These are phyloP conservation scores for Drosophila trichaetosa DNA, from an alignment of 2,888 invertebrate genomes.

Conservation along the genomic window DNA sequence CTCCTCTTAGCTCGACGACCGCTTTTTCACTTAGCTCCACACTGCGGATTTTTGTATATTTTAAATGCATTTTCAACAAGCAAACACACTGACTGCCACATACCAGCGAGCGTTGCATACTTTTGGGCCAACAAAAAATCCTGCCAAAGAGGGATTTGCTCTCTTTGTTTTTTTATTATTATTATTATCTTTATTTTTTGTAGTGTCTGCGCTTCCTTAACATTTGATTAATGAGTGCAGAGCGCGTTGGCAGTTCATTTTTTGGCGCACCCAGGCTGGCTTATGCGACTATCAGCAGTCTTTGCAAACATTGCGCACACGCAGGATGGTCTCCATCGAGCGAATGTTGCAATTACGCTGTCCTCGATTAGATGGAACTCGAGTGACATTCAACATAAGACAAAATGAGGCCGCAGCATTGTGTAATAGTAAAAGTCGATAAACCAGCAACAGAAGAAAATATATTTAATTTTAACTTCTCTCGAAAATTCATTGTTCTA, in stretches of 20 bases:
- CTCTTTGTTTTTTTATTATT: constrained; percentile 21
- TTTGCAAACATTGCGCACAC: constrained; percentile 67
- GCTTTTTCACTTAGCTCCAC: constrained; percentile 75
- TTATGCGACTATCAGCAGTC: constrained; percentile 32
- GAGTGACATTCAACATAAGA: constrained; percentile 18
- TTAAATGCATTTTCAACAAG: constrained; percentile 79
- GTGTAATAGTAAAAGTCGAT: constrained; percentile 26
- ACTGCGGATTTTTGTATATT: constrained; percentile 73
- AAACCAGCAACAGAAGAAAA: background rate
- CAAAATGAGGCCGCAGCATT: constrained; percentile 8
- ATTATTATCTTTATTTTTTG: constrained; percentile 6
- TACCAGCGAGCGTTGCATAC: constrained; percentile 53
- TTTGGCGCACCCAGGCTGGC: constrained; percentile 49
- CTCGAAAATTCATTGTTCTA: background rate
- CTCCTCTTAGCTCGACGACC: constrained; percentile 32
- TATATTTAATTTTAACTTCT: background rate
- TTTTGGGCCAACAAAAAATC: constrained; percentile 54
- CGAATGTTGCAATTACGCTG: constrained; percentile 50
- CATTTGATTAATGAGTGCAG: constrained; percentile 79
- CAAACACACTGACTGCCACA: constrained; percentile 29
- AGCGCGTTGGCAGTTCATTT: constrained; percentile 72
- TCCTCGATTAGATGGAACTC: constrained; percentile 46
- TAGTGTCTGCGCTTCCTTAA: constrained; percentile 68
- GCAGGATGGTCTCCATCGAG: constrained; percentile 40
- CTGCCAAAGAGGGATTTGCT: constrained; percentile 54